Conservation (phyloP, 2,113 vertebrate species). For the Microcebus lehilahytsara region DNA sequence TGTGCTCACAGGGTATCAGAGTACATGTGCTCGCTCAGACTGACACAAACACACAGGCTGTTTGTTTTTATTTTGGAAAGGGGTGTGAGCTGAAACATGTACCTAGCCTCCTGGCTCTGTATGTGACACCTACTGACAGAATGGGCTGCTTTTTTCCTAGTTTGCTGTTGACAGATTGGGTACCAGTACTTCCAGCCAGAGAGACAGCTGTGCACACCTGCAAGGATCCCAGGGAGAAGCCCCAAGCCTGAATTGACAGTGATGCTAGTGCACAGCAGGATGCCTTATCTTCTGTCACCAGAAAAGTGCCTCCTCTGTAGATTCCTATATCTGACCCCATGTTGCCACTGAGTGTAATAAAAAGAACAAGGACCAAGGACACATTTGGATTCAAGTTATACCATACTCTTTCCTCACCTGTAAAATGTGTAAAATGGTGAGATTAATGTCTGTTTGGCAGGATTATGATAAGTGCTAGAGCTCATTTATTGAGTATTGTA, state of each 20-base stretch:
- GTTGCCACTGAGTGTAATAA: neutral
- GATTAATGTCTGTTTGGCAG: neutral
- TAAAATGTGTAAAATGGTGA: neutral
- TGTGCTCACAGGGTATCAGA: neutral
- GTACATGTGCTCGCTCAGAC: neutral
- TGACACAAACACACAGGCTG: neutral
- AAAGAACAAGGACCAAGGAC: neutral
- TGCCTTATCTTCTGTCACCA: neutral
- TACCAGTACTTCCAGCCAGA: neutral
- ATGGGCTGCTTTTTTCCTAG: neutral
- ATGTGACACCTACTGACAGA: neutral
- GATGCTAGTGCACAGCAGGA: neutral
- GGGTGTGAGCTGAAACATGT: neutral
- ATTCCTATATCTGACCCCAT: neutral
- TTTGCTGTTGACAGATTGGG: neutral
- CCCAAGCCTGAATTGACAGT: neutral
- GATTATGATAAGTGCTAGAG: neutral
- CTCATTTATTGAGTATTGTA: neutral
- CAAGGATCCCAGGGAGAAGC: neutral
- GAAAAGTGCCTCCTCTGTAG: neutral
- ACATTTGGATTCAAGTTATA: neutral
- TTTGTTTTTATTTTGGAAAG: neutral
- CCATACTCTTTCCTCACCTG: neutral
- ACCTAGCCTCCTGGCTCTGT: neutral
- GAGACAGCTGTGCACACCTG: neutral